A percentile compares a stretch with the other conserved stretches of the same genome.
Evolutionary conservation across 2,888 invertebrate genomes (phyloP).

Genomic region (Macrostomum cliftonense): DNA sequence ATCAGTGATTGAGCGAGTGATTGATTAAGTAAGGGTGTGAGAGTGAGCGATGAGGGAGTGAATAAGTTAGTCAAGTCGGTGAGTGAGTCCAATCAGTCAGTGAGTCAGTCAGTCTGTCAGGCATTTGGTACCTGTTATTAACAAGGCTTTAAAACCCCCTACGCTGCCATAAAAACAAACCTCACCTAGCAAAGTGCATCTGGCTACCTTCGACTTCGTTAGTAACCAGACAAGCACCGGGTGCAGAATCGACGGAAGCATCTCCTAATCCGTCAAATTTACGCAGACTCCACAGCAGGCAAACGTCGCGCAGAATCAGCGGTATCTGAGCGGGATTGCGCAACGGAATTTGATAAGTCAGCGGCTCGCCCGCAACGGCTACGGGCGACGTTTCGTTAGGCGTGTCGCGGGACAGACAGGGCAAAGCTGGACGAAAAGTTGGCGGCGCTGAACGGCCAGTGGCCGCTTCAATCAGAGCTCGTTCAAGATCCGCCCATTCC

Average conservation of each 20-base stretch:
- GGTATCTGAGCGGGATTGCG: slow-evolving; percentile 57
- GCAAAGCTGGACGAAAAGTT: slow-evolving; percentile 20
- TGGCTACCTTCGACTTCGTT: slow-evolving; percentile 14
- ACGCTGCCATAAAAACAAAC: too few relatives aligned
- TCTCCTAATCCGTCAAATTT: not conserved
- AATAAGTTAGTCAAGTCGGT: too few relatives aligned
- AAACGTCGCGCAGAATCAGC: slow-evolving; percentile 50
- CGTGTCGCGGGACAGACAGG: slow-evolving; percentile 17
- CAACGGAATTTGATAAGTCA: slow-evolving; percentile 56
- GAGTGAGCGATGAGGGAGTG: too few relatives aligned
- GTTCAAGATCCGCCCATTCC: not conserved
- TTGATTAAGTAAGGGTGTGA: too few relatives aligned
- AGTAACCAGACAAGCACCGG: not conserved
- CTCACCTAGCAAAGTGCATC: slow-evolving; percentile 17
- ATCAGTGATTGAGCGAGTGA: too few relatives aligned
- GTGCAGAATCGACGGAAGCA: not conserved
- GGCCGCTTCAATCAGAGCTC: slow-evolving; percentile 1
- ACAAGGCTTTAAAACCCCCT: too few relatives aligned
- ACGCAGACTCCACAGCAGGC: slow-evolving; percentile 52
- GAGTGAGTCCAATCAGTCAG: too few relatives aligned
- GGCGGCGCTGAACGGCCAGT: slow-evolving; percentile 20
- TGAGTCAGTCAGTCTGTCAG: too few relatives aligned
- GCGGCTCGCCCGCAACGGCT: slow-evolving; percentile 46
- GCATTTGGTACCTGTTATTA: too few relatives aligned
- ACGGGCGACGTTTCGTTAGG: slow-evolving; percentile 30